A percentile compares a stretch with the other conserved stretches of the same genome.
Evolutionary conservation across 1,140 invertebrate species (phyloP).

Genomic region (Heliconius himera): DNA sequence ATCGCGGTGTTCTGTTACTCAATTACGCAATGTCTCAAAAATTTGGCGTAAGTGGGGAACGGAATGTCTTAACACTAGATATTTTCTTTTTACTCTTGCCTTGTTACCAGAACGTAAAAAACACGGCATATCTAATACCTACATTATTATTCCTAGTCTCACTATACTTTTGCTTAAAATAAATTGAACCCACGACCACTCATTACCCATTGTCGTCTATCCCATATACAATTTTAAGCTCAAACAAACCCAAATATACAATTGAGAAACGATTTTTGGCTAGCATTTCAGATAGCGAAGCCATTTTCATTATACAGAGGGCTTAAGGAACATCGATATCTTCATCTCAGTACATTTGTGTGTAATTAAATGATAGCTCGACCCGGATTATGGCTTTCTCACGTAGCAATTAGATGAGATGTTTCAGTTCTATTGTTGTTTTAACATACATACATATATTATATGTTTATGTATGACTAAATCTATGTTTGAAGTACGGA

Average conservation of each 20-base stretch:
- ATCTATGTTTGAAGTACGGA: neutral
- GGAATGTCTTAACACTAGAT: no score
- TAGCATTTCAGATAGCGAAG: neutral
- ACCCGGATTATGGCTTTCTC: neutral
- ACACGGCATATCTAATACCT: no score
- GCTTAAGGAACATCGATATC: slow-evolving; percentile 2
- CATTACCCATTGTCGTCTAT: no score
- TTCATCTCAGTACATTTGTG: neutral
- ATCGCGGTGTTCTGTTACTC: no score
- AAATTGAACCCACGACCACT: no score
- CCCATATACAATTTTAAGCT: neutral
- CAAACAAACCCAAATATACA: neutral
- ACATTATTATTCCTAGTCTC: no score
- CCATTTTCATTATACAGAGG: neutral
- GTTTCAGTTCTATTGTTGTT: neutral
- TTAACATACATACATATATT: neutral
- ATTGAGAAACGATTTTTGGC: neutral
- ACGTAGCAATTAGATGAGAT: neutral
- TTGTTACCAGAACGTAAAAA: no score
- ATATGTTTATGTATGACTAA: neutral
- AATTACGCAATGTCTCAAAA: no score
- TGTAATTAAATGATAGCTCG: slow-evolving; percentile 3
- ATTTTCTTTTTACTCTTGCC: no score
- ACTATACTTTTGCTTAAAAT: no score
- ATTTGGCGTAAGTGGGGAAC: no score